phyloP scores from a whole-genome alignment of 2,113 vertebrate species.

The Lycocorax pyrrhopterus region DNA sequence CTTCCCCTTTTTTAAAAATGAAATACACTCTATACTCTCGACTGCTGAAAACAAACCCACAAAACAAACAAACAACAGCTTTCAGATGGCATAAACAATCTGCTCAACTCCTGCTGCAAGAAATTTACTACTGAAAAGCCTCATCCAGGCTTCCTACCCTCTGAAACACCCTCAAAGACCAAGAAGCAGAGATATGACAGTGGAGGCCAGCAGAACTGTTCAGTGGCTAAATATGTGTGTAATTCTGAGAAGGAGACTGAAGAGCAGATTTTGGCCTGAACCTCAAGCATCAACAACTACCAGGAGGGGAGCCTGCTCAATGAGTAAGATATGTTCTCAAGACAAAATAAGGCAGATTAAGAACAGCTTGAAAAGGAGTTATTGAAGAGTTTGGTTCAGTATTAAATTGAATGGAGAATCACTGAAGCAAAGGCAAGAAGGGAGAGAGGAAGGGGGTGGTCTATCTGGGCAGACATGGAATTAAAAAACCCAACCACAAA shows the following conservation, averaged over 20 bases:
- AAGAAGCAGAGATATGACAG: not conserved
- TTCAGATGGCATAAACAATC: not conserved
- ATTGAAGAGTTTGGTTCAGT: not conserved
- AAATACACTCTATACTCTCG: not conserved
- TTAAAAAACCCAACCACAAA: not conserved
- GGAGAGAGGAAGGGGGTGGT: not conserved
- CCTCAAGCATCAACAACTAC: not conserved
- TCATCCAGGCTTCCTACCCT: not conserved
- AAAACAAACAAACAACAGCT: not conserved
- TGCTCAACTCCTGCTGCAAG: not conserved
- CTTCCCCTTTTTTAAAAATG: not conserved
- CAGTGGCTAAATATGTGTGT: not conserved
- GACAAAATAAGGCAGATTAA: not conserved
- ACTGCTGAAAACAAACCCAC: not conserved
- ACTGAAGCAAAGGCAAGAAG: not conserved
- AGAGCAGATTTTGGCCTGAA: not conserved
- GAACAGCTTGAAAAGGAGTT: not conserved
- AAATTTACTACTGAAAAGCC: not conserved
- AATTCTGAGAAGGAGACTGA: not conserved
- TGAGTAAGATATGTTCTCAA: not conserved
- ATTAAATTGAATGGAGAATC: not conserved
- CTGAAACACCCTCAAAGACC: not conserved
- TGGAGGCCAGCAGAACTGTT: not conserved
- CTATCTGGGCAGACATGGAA: not conserved
- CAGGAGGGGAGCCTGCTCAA: not conserved